These are phyloP conservation scores for Dipodomys stephensi DNA, from an alignment of 2,113 vertebrate species.

Conservation along the genomic window DNA sequence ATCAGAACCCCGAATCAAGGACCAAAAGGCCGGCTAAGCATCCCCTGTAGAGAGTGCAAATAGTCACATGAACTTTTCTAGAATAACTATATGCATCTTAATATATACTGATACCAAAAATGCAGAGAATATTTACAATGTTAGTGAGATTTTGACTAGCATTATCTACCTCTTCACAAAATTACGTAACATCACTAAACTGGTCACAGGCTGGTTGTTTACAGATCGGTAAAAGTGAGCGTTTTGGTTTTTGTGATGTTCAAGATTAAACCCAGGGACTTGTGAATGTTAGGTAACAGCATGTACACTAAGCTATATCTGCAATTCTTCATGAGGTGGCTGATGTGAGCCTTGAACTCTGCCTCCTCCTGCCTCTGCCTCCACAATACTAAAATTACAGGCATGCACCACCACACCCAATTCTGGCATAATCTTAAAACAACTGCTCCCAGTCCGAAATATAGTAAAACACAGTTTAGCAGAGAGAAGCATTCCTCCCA, in stretches of 20 bases:
- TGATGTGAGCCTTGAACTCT: too few relatives aligned
- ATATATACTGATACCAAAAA: background rate
- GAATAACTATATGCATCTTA: background rate
- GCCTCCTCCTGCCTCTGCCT: too few relatives aligned
- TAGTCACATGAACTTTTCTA: background rate
- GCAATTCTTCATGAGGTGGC: too few relatives aligned
- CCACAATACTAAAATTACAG: too few relatives aligned
- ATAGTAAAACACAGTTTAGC: background rate
- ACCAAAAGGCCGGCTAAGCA: background rate
- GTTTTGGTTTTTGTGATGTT: too few relatives aligned
- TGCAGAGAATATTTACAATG: background rate
- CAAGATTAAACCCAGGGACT: too few relatives aligned
- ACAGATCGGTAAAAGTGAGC: background rate
- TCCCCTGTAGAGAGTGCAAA: too few relatives aligned
- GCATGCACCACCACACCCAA: too few relatives aligned
- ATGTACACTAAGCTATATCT: too few relatives aligned
- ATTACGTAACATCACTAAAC: background rate
- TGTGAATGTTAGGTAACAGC: too few relatives aligned
- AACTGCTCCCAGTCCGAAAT: background rate
- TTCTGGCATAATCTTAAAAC: background rate
- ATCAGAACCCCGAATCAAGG: constrained; percentile 4
- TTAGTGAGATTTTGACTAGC: background rate
- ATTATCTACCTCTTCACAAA: background rate
- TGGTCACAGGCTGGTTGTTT: background rate
- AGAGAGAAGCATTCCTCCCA: background rate